phyloP scores from a whole-genome alignment of 1,140 invertebrate genomes.

The Dryas iulia region DNA sequence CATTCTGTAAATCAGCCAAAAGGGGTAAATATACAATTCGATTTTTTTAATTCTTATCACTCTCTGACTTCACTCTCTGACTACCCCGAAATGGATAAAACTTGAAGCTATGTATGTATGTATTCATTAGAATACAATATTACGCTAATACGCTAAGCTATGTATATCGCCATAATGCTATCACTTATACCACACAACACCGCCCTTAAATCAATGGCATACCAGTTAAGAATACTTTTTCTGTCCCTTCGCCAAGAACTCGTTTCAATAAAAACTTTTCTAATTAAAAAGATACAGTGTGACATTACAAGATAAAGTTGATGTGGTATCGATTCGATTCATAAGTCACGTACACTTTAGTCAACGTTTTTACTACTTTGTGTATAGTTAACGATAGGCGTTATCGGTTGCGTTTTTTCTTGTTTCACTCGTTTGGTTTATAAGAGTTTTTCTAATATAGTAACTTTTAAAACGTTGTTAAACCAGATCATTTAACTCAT shows the following conservation, averaged over 20 bases:
- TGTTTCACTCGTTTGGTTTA: not conserved
- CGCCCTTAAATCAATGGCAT: conserved; percentile 50
- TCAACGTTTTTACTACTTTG: conserved; percentile 41
- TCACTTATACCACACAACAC: conserved; percentile 29
- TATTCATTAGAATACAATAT: not conserved
- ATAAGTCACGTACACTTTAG: conserved; percentile 57
- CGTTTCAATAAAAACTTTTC: conserved; percentile 51
- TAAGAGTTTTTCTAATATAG: too few species aligned
- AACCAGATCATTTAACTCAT: too few species aligned
- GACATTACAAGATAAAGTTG: conserved; percentile 50
- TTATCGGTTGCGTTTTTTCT: not conserved
- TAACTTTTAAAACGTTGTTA: too few species aligned
- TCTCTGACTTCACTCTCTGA: too few species aligned
- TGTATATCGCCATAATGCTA: conserved; percentile 3
- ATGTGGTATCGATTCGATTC: conserved; percentile 61
- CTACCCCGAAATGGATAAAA: too few species aligned
- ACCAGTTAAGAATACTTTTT: conserved; percentile 58
- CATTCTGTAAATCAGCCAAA: too few species aligned
- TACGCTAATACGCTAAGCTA: not conserved
- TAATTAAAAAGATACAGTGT: conserved; percentile 69
- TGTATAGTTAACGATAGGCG: conserved; percentile 22
- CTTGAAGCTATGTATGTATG: too few species aligned
- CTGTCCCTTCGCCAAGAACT: conserved; percentile 51
- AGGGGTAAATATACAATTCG: too few species aligned
- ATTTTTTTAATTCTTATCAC: too few species aligned